Base-by-base conservation (phyloP, 2,888 invertebrate species). In the Plusia festucae region DNA sequence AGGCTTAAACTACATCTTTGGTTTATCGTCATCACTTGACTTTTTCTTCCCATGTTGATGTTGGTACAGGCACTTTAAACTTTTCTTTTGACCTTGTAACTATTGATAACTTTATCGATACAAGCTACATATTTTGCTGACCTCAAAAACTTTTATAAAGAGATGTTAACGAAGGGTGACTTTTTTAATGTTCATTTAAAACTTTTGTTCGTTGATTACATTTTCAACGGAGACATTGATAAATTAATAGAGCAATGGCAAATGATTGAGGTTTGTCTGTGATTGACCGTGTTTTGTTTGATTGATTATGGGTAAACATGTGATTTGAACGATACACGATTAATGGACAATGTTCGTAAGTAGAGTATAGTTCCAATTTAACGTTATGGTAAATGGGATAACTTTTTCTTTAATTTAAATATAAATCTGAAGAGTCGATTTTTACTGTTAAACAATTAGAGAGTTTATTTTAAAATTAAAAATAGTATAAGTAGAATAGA, bases 181-280 rank as follows among this genome's bases (percentile, higher is more conserved):
- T 46, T 54, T 32, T 60, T 52, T 70, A 34, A 60, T 30, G 13
- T 34, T 40, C 8, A 52, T 64, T n/a, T 53, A 11, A 8, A n/a
- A 5, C 55, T 52, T 53, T 20, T 53, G 53, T 51, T 74, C 49
- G n/a, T 40, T 55, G 30, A 40, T 57, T 32, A 49, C 20, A 3
- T 20, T 18, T 49, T 20, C 20, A 49, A 49, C n/a, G 11, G 46
- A 20, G 46, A 18, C 46, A 11, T 49, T 49, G 18, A 20, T 11
- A 20, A 18, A 22, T 49, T 44, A 49, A n/a, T 15, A 56, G 57
- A 11, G 11, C 53, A 53, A 40, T 34, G 24, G 30, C 13, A 51
- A 30, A 20, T 52, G 40, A 54, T 46, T 20, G 20, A 62, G 30
- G 73, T 52, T 40, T 6, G 44, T 11, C 24, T 40, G 30, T 13